Percentiles rank a stretch among this genome's conserved stretches.
phyloP scores from a whole-genome alignment of 2,113 vertebrate genomes.

The Pachypanchax playfairii region DNA sequence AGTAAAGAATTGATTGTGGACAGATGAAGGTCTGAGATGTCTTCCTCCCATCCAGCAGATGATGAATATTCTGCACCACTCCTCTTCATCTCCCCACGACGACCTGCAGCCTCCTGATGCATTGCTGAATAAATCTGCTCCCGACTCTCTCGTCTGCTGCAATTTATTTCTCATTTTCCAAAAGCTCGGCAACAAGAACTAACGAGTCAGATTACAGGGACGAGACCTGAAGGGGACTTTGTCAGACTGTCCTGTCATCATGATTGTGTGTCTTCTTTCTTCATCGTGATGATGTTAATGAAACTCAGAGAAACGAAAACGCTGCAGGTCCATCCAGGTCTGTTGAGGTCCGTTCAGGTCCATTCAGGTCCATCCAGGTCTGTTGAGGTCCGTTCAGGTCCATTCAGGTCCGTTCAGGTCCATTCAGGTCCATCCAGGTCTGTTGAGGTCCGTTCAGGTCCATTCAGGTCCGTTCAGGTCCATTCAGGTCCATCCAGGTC shows the following conservation, averaged over 20 bases:
- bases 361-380: too few species aligned
- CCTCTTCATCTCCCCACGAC: conserved; percentile 11
- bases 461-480: too few species aligned
- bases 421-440: too few species aligned
- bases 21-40: not conserved
- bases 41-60: not conserved
- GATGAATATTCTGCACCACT: conserved; percentile 35
- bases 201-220: conserved; percentile 2
- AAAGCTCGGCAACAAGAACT: not conserved
- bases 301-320: too few species aligned
- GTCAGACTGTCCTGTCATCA: not conserved
- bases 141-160: not conserved
- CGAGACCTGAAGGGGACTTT: not conserved
- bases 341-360: too few species aligned
- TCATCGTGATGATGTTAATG: too few species aligned
- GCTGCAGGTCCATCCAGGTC: too few species aligned
- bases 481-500: too few species aligned
- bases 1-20: not conserved
- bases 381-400: too few species aligned
- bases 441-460: too few species aligned
- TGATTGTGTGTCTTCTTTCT: not conserved
- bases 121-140: conserved; percentile 2
- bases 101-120: not conserved
- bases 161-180: conserved; percentile 19
- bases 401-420: too few species aligned